Evolutionary conservation across 2,797 vertebrate genomes (phyloP).

Genomic region (Cephalopachus bancanus): DNA sequence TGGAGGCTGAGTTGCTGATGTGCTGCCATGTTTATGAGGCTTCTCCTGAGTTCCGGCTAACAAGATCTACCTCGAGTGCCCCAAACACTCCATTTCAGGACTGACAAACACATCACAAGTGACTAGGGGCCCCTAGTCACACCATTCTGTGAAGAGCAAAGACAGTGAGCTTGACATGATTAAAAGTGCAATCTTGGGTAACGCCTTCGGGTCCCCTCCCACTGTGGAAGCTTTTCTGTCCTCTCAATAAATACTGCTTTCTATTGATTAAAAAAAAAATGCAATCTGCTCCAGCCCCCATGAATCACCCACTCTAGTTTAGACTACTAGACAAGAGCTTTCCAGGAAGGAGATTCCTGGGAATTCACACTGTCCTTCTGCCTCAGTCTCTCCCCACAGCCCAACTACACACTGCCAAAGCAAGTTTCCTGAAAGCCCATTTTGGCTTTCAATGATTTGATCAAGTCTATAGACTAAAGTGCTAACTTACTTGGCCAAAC

Average conservation of each 20-base stretch:
- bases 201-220: too few relatives aligned
- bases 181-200: background rate
- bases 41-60: background rate
- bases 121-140: background rate
- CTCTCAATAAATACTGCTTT: too few relatives aligned
- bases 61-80: background rate
- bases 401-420: background rate
- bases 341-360: background rate
- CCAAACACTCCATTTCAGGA: background rate
- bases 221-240: too few relatives aligned
- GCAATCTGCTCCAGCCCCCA: background rate
- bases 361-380: background rate
- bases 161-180: background rate
- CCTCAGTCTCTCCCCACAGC: background rate
- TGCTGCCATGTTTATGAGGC: background rate
- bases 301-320: background rate
- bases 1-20: background rate
- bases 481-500: background rate
- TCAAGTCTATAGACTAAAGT: background rate
- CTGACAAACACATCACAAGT: background rate
- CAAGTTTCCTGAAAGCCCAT: background rate
- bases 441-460: background rate
- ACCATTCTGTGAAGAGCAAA: slow-evolving; percentile 30
- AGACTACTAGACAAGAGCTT: background rate
- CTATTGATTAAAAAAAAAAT: background rate